Evolutionary conservation across 2,888 invertebrate species (phyloP).

Genomic region (Coremacera marginata): DNA sequence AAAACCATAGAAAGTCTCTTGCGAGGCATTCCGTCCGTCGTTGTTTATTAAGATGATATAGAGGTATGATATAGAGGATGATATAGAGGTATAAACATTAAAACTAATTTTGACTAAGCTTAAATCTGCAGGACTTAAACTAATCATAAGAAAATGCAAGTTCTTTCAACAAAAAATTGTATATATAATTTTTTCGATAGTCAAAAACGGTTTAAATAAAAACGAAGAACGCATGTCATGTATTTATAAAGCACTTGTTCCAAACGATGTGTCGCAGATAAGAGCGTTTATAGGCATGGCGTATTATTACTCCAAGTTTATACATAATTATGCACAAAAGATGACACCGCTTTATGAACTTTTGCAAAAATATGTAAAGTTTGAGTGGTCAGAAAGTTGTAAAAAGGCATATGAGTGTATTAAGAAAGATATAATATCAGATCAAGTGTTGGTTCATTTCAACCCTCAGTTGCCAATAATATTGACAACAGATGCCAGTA

Average conservation of each 20-base stretch:
- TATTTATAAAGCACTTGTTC: constrained; percentile 31
- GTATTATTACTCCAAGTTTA: constrained; percentile 45
- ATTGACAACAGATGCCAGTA: constrained; percentile 51
- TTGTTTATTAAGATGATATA: constrained; percentile 40
- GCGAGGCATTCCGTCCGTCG: constrained; percentile 30
- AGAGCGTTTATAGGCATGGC: constrained; percentile 19
- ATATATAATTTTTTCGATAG: constrained; percentile 37
- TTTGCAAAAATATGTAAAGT: constrained; percentile 44
- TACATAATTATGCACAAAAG: constrained; percentile 42
- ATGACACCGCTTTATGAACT: constrained; percentile 41
- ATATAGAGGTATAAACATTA: constrained; percentile 35
- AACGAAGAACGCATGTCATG: constrained; percentile 33
- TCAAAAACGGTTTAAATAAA: constrained; percentile 37
- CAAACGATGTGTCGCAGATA: constrained; percentile 37
- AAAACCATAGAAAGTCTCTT: constrained; percentile 34
- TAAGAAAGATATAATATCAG: constrained; percentile 47
- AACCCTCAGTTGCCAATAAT: constrained; percentile 45
- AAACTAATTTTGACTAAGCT: constrained; percentile 33
- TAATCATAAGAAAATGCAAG: constrained; percentile 34
- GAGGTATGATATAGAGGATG: constrained; percentile 9
- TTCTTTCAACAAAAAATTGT: constrained; percentile 37
- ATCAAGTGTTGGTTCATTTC: constrained; percentile 47
- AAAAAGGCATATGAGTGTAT: constrained; percentile 52
- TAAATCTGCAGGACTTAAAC: constrained; percentile 16
- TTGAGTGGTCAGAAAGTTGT: constrained; percentile 54